These are phyloP conservation scores for Anolis carolinensis DNA, from an alignment of 2,113 vertebrate species.

Conservation along the genomic window DNA sequence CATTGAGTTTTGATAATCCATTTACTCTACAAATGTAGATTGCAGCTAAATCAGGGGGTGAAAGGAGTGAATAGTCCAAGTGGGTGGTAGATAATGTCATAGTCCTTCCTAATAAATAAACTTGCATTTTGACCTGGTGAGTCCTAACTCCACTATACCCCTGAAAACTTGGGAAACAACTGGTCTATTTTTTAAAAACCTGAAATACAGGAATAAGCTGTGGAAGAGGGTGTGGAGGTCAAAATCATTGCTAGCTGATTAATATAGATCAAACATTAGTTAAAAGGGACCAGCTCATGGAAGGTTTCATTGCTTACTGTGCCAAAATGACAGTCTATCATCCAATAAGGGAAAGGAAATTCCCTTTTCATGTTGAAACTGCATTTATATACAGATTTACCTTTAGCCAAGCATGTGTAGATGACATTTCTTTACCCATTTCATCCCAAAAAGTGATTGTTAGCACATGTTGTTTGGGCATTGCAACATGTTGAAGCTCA, in stretches of 20 bases:
- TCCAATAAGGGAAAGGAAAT: neutral
- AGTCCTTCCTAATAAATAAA: no score
- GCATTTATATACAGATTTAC: slow-evolving; percentile 29
- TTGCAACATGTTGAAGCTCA: slow-evolving; percentile 80
- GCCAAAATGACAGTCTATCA: neutral
- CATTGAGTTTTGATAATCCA: no score
- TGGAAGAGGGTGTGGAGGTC: neutral
- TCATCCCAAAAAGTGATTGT: slow-evolving; percentile 68
- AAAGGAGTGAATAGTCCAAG: no score
- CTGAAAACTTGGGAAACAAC: no score
- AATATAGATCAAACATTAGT: neutral
- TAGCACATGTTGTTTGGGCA: slow-evolving; percentile 71
- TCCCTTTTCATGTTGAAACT: slow-evolving; percentile 10
- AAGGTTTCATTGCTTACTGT: neutral
- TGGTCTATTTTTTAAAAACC: no score
- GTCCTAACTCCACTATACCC: no score
- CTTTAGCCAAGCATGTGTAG: slow-evolving; percentile 60
- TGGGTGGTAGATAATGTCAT: no score
- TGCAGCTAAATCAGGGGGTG: no score
- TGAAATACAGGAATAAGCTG: neutral
- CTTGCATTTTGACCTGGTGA: no score
- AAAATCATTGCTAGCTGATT: neutral
- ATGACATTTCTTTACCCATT: slow-evolving; percentile 67
- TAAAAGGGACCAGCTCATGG: neutral
- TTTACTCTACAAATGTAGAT: no score